Percentiles rank a stretch among this genome's conserved stretches.
phyloP scores from a whole-genome alignment of 2,797 vertebrate species.

The Synaphobranchus kaupii region DNA sequence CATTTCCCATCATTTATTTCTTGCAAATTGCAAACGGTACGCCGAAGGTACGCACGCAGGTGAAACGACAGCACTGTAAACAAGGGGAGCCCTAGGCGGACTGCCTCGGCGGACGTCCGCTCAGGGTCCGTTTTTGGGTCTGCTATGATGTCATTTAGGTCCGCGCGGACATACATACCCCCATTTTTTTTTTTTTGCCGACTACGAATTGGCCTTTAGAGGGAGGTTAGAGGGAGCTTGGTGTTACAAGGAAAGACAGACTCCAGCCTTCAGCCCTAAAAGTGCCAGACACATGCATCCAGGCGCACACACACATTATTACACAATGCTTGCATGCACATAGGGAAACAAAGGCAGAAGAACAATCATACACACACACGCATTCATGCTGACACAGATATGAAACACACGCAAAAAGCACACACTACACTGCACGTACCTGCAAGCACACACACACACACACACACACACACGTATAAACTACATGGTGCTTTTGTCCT shows the following conservation, averaged over 20 bases:
- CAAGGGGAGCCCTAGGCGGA: too few relatives aligned
- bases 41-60: too few relatives aligned
- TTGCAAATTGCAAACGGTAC: too few relatives aligned
- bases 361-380: neutral
- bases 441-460: neutral
- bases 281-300: slow-evolving; percentile 26
- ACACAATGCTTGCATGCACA: slow-evolving; percentile 34
- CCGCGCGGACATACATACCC: too few relatives aligned
- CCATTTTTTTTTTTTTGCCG: too few relatives aligned
- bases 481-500: neutral
- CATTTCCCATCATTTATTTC: too few relatives aligned
- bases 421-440: neutral
- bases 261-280: neutral
- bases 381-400: slow-evolving; percentile 42
- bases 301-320: slow-evolving; percentile 28
- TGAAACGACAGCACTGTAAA: too few relatives aligned
- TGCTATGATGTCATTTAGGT: too few relatives aligned
- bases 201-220: neutral
- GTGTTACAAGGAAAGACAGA: neutral
- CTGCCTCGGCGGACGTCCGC: too few relatives aligned
- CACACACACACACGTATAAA: slow-evolving; percentile 3
- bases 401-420: neutral
- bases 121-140: too few relatives aligned
- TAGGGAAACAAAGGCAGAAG: slow-evolving; percentile 35
- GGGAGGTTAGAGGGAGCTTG: neutral